Evolutionary conservation across 2,797 vertebrate genomes (phyloP).

Genomic region (Rhinatrema bivittatum): DNA sequence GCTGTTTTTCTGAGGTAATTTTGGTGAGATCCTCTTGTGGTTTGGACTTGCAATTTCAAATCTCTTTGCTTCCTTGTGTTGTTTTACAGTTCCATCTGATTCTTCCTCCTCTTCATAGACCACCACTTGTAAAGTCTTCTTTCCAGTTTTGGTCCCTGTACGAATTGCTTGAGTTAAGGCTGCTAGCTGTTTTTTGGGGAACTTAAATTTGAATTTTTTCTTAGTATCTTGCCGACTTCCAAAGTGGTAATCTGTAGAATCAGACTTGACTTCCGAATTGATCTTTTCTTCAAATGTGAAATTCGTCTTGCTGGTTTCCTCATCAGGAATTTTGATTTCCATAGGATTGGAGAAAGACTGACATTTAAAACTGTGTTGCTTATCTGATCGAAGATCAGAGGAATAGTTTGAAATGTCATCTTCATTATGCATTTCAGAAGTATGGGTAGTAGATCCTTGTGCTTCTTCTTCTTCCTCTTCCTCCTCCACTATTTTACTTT

Average conservation of each 20-base stretch:
- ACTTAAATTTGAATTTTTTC: constrained; percentile 97
- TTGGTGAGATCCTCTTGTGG: constrained; percentile 26
- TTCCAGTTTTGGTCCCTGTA: constrained; percentile 85
- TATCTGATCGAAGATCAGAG: fast-evolving
- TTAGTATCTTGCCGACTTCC: constrained; percentile 74
- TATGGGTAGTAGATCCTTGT: background rate
- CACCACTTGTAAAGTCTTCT: constrained; percentile 95
- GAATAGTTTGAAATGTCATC: background rate
- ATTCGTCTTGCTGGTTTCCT: background rate
- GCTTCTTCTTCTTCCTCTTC: constrained; percentile 57
- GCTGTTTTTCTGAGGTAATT: constrained; percentile 16
- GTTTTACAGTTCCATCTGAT: constrained; percentile 75
- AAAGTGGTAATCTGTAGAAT: constrained; percentile 42
- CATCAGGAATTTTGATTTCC: constrained; percentile 9
- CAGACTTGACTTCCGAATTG: constrained; percentile 35
- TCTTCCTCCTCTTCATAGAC: constrained; percentile 96
- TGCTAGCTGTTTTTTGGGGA: constrained; percentile 92
- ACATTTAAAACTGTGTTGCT: background rate
- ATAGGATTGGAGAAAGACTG: background rate
- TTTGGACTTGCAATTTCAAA: constrained; percentile 76
- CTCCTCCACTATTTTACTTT: constrained; percentile 85
- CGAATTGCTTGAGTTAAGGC: constrained; percentile 89
- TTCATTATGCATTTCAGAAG: background rate
- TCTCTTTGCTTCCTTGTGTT: constrained; percentile 81
- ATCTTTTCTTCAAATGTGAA: constrained; percentile 12